These are phyloP conservation scores for Enteromius mattozi DNA, from an alignment of 2,797 vertebrate species.

Conservation along the genomic window DNA sequence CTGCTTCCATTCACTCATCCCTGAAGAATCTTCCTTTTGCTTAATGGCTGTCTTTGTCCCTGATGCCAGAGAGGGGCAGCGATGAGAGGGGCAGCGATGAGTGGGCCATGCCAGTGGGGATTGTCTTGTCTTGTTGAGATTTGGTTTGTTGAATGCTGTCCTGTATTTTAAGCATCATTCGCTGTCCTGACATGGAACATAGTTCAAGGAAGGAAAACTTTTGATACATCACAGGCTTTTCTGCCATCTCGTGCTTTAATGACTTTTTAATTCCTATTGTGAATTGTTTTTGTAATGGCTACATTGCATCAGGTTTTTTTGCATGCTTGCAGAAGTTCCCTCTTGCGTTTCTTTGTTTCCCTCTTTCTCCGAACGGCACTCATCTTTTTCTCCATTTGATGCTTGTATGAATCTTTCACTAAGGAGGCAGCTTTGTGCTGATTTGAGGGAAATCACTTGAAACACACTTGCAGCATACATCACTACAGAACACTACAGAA, in stretches of 20 bases:
- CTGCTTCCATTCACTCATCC: constrained; percentile 31
- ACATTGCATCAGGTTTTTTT: constrained; percentile 26
- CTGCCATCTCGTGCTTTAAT: not conserved
- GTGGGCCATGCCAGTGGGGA: constrained; percentile 10
- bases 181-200: not conserved
- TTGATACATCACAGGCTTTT: constrained; percentile 27
- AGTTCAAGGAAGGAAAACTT: constrained; percentile 8
- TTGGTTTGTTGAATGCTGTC: constrained; percentile 33
- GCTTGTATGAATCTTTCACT: constrained; percentile 41
- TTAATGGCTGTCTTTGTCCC: constrained; percentile 24
- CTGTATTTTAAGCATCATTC: constrained; percentile 3
- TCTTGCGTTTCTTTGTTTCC: constrained; percentile 3
- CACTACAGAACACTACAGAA: constrained; percentile 28
- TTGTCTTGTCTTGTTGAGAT: constrained; percentile 10
- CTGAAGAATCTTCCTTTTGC: constrained; percentile 15
- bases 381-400: constrained; percentile 26
- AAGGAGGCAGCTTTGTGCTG: constrained; percentile 43
- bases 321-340: constrained; percentile 30
- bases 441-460: constrained; percentile 36
- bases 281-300: constrained; percentile 20
- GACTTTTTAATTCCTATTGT: constrained; percentile 39
- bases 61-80: not conserved
- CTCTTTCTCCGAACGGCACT: constrained; percentile 22
- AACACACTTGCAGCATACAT: constrained; percentile 28
- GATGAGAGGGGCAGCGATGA: constrained; percentile 2